Base-by-base conservation (phyloP, 2,888 invertebrate genomes). In the Drosophila falleni region DNA sequence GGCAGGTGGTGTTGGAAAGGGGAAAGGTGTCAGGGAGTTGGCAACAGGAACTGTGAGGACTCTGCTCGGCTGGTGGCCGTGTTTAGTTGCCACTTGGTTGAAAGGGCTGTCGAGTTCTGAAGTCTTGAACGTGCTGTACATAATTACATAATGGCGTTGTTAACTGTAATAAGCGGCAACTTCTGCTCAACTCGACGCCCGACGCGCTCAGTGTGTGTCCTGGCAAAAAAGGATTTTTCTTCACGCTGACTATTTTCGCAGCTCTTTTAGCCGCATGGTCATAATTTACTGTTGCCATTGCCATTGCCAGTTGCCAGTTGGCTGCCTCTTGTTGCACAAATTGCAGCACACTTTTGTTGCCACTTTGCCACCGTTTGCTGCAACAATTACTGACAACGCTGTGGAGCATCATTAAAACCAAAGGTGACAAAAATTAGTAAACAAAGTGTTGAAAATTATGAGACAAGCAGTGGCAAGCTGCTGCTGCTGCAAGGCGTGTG, bases 361-460 rank as follows among this genome's bases (percentile, higher is more conserved):
- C 89, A 89, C 72, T 84, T 78, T 74, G 76, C 77, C 71, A 65
- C 50, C 51, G 63, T 39, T 54, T 50, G 76, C 44, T 66, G 78
- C 86, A 88, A 87, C 89, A 86, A 89, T 88, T 89, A 86, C 85
- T 55, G 73, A 61, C 82, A 67, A 42, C 76, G 61, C 64, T 60
- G 82, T 71, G 64, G 88, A 88, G 89, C 89, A 89, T 86, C 89
- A 89, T 89, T 87, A 89, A 89, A 89, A 80, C 80, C 71, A 89
- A 87, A 87, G 89, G 87, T 87, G 87, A 87, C 87, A 87, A 87
- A 89, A 89, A 87, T 88, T 87, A 86, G 87, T 89, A 87, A 87
- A 88, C 89, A 89, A 89, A 87, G 89, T 89, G 87, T 87, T 83
- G 76, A 70, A 87, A 87, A 89, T 89, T 89, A 89, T 84, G 89